Percentiles rank a stretch among this genome's conserved stretches.
These are phyloP conservation scores for Chrysochloris asiatica DNA, from an alignment of 2,113 vertebrate species.

Conservation along the genomic window DNA sequence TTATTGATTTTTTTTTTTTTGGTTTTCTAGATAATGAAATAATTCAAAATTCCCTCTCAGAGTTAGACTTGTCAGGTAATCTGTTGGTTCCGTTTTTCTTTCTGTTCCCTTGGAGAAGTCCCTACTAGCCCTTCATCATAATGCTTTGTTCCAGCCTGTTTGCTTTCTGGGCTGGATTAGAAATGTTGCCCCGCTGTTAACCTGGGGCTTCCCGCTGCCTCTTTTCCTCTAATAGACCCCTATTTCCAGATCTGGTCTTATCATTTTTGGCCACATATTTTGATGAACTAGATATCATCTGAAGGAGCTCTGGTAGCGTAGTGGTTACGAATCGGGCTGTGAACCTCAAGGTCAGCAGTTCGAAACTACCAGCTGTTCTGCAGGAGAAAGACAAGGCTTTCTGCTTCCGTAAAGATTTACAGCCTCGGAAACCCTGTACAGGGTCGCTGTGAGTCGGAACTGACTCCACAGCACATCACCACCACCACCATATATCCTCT, in stretches of 20 bases:
- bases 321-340: too few species aligned
- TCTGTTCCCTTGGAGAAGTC: neutral
- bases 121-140: neutral
- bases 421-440: too few species aligned
- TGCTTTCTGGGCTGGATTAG: neutral
- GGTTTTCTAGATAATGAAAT: neutral
- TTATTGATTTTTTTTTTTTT: conserved; percentile 39
- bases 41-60: too few species aligned
- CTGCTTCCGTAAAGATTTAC: too few species aligned
- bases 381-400: too few species aligned
- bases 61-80: neutral
- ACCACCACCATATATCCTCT: too few species aligned
- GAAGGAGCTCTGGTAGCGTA: neutral
- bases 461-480: too few species aligned
- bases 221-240: neutral
- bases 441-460: too few species aligned
- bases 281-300: neutral
- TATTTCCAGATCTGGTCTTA: neutral
- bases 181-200: too few species aligned
- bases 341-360: too few species aligned
- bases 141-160: neutral
- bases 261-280: neutral
- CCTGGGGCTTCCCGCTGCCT: neutral
- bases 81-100: neutral
- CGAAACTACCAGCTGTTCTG: too few species aligned